Conservation (phyloP, 2,113 vertebrate species). For the Tamias sibiricus region DNA sequence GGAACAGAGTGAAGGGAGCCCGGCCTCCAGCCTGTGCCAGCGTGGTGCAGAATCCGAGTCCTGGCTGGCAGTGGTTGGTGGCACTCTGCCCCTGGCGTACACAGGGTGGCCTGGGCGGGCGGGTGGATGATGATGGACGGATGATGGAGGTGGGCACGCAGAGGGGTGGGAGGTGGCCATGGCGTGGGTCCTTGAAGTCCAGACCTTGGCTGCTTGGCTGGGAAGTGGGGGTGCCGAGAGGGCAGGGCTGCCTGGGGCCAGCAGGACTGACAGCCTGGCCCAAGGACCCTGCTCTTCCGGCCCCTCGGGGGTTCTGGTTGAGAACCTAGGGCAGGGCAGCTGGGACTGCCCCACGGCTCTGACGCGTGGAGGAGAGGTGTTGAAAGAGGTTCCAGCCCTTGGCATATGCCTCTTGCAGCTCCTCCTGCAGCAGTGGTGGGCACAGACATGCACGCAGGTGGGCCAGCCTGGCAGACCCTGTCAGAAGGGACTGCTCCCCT, state of each 20-base stretch:
- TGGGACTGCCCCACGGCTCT: neutral
- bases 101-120: accelerated
- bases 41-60: neutral
- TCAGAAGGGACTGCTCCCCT: neutral
- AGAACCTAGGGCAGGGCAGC: neutral
- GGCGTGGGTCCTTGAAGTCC: neutral
- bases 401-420: neutral
- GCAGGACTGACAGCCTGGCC: neutral
- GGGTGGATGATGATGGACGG: accelerated
- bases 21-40: neutral
- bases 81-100: neutral
- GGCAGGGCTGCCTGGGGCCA: neutral
- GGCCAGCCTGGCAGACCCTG: neutral
- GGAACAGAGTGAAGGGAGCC: neutral
- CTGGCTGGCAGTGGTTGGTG: too few relatives aligned
- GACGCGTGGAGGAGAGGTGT: neutral
- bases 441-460: accelerated
- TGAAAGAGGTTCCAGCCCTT: neutral
- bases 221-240: too few relatives aligned
- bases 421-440: accelerated
- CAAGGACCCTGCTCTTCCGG: neutral
- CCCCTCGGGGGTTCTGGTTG: neutral
- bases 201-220: neutral
- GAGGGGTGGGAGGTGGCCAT: too few relatives aligned
- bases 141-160: accelerated